These are phyloP conservation scores for Temnothorax nylanderi DNA, from an alignment of 1,140 invertebrate species.

Conservation along the genomic window DNA sequence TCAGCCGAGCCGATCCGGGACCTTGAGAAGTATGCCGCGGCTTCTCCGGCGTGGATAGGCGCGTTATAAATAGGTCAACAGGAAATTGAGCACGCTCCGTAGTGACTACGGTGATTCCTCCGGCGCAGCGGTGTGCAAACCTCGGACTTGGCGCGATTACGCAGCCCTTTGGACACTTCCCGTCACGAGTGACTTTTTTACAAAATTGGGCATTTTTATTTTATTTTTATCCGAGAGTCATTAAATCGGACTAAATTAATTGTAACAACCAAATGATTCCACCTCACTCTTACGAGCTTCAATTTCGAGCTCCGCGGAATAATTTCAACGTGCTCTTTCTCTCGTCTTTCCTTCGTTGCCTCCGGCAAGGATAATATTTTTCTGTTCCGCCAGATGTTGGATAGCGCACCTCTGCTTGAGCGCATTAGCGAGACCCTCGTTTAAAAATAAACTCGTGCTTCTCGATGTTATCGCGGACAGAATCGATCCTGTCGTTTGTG, in stretches of 20 bases:
- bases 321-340: constrained; percentile 7
- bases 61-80: constrained; percentile 81
- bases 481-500: constrained; percentile 44
- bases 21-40: constrained; percentile 73
- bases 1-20: constrained; percentile 61
- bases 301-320: constrained; percentile 11
- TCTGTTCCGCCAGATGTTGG: constrained; percentile 23
- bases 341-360: neutral
- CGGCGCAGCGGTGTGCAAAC: constrained; percentile 63
- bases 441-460: constrained; percentile 65
- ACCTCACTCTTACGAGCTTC: neutral
- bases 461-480: constrained; percentile 25
- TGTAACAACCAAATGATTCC: neutral
- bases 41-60: constrained; percentile 53
- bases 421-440: constrained; percentile 51
- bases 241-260: neutral
- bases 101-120: constrained; percentile 66
- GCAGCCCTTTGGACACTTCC: neutral
- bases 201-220: neutral
- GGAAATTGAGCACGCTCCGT: constrained; percentile 75
- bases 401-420: constrained; percentile 35
- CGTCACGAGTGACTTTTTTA: neutral
- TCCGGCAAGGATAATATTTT: constrained; percentile 42
- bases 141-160: neutral
- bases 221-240: neutral